Conservation (phyloP, 2,113 vertebrate species). For the Poicephalus gulielmi region DNA sequence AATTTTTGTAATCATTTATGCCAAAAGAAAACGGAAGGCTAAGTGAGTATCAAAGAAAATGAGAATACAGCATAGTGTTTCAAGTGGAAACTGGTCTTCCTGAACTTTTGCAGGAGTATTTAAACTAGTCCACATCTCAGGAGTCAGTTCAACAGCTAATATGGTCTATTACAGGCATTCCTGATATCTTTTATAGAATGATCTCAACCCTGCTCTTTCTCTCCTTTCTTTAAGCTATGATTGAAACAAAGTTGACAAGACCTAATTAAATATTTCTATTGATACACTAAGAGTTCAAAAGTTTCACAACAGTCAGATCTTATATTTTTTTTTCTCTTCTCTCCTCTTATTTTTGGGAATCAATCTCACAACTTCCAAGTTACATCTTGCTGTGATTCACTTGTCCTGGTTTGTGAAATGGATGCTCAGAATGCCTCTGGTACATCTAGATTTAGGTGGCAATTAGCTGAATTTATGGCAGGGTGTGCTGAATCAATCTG, state of each 20-base stretch:
- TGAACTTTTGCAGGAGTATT: background rate
- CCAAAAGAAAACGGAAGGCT: background rate
- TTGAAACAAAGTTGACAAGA: background rate
- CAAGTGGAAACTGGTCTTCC: background rate
- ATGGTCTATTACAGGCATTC: background rate
- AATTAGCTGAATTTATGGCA: background rate
- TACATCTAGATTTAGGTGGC: background rate
- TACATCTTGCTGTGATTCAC: background rate
- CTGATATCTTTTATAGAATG: background rate
- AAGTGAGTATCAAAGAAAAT: background rate
- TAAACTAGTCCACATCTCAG: background rate
- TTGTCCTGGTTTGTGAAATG: background rate
- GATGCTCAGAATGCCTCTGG: fast-evolving
- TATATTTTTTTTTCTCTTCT: background rate
- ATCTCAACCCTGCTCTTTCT: background rate
- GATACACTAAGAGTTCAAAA: background rate
- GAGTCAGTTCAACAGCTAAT: background rate
- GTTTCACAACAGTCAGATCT: background rate
- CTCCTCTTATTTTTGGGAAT: background rate
- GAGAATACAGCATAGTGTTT: background rate
- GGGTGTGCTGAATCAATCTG: background rate
- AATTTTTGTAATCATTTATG: background rate
- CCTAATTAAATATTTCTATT: background rate
- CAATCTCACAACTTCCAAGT: background rate
- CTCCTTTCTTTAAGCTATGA: background rate